A percentile compares a stretch with the other conserved stretches of the same genome.
phyloP scores from a whole-genome alignment of 2,888 invertebrate genomes.

The Elaeidobius kamerunicus region DNA sequence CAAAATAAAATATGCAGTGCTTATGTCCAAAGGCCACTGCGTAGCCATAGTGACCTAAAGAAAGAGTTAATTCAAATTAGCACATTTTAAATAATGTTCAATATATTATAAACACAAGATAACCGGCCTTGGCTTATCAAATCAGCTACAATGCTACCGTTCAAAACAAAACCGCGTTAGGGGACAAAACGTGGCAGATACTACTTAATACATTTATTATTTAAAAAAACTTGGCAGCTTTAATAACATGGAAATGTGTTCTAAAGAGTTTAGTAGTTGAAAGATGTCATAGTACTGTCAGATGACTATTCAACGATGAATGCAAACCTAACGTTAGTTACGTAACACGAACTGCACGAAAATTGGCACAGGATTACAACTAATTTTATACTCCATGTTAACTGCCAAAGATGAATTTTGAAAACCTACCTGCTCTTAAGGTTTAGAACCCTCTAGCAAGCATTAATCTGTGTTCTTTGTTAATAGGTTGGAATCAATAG shows the following conservation, averaged over 20 bases:
- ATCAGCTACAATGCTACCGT: slow-evolving; percentile 19
- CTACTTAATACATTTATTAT: neutral
- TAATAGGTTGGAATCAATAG: too few species aligned
- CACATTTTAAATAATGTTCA: neutral
- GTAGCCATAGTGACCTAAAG: slow-evolving; percentile 13
- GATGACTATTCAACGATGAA: too few species aligned
- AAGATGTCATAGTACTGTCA: too few species aligned
- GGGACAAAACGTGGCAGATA: slow-evolving; percentile 18
- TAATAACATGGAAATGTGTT: slow-evolving; percentile 19
- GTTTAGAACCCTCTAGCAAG: slow-evolving; percentile 25
- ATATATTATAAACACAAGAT: neutral
- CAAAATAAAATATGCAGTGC: slow-evolving; percentile 1
- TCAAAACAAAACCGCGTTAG: slow-evolving; percentile 24
- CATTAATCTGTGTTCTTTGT: too few species aligned
- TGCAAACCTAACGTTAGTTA: too few species aligned
- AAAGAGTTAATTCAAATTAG: slow-evolving; percentile 1
- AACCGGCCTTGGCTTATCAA: slow-evolving; percentile 18
- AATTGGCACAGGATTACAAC: neutral
- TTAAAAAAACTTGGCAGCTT: slow-evolving; percentile 19
- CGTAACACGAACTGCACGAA: neutral
- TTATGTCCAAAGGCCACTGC: slow-evolving; percentile 5
- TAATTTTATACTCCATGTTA: slow-evolving; percentile 15
- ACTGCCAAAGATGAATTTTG: slow-evolving; percentile 26
- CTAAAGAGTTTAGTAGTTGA: neutral
- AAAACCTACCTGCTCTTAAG: slow-evolving; percentile 25